Conservation (phyloP, 1,140 invertebrate genomes). For the Pogonus chalceus region DNA sequence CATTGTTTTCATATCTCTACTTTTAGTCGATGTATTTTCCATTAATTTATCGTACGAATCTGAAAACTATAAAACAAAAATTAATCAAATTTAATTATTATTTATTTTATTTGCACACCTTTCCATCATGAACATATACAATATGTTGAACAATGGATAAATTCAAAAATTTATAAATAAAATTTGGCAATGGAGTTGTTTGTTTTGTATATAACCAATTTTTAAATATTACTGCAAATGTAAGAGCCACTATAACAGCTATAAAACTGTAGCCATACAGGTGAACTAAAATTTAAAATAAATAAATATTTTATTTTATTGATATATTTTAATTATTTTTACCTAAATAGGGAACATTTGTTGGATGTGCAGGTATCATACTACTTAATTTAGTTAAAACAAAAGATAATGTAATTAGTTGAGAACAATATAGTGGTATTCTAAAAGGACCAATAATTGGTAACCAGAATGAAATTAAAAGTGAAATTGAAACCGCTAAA, state of each 20-base stretch:
- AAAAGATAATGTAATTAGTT: slow-evolving; percentile 23
- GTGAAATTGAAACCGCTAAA: slow-evolving; percentile 25
- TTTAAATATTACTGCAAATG: slow-evolving; percentile 24
- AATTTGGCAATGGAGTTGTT: slow-evolving; percentile 18
- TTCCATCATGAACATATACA: slow-evolving; percentile 21
- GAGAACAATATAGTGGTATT: slow-evolving; percentile 23
- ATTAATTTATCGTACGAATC: slow-evolving; percentile 25
- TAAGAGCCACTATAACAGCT: slow-evolving; percentile 18
- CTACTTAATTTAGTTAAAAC: slow-evolving; percentile 22
- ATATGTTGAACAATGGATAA: slow-evolving; percentile 18
- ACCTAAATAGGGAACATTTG: slow-evolving; percentile 26
- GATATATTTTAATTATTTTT: slow-evolving; percentile 14
- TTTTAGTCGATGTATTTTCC: slow-evolving; percentile 13
- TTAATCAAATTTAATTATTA: slow-evolving; percentile 8
- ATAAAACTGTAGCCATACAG: slow-evolving; percentile 23
- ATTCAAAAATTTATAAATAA: slow-evolving; percentile 20
- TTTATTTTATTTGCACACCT: slow-evolving; percentile 14
- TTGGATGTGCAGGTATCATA: slow-evolving; percentile 22
- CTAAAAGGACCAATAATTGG: slow-evolving; percentile 24
- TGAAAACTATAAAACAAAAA: slow-evolving; percentile 18
- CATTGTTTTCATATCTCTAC: slow-evolving; percentile 16
- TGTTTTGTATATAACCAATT: slow-evolving; percentile 24
- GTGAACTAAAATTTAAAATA: slow-evolving; percentile 23
- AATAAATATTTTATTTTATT: too few species aligned
- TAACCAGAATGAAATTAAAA: slow-evolving; percentile 28